Conservation (phyloP, 2,113 vertebrate genomes). For the Xiphorhynchus elegans region DNA sequence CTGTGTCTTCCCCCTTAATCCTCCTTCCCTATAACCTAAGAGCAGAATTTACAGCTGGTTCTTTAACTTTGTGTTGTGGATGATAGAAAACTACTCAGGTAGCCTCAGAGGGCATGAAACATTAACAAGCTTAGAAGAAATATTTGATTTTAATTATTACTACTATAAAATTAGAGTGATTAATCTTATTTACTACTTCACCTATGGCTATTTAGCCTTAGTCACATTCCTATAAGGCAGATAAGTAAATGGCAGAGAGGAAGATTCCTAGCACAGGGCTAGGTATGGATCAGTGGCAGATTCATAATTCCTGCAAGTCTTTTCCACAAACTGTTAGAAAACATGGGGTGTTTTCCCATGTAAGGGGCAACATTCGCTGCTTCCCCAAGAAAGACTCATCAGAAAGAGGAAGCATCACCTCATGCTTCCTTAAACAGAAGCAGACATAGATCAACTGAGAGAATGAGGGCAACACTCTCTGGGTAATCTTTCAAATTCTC, state of each 20-base stretch:
- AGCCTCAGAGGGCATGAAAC: not conserved
- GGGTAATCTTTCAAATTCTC: not conserved
- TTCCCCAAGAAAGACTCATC: not conserved
- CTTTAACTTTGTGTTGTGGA: not conserved
- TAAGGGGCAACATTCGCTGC: not conserved
- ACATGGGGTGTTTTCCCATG: fast-evolving
- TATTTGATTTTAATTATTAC: not conserved
- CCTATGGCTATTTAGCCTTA: not conserved
- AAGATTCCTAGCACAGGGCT: not conserved
- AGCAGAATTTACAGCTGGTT: not conserved
- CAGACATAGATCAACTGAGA: not conserved
- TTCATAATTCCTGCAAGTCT: not conserved
- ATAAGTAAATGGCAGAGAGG: not conserved
- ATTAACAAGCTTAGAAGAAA: not conserved
- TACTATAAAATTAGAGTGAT: not conserved
- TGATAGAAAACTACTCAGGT: not conserved
- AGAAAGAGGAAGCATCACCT: not conserved
- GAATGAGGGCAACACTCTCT: not conserved
- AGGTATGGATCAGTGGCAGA: not conserved
- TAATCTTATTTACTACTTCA: not conserved
- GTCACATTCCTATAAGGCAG: not conserved
- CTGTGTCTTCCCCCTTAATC: not conserved
- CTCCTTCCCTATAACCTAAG: not conserved
- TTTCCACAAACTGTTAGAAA: not conserved
- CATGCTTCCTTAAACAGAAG: not conserved